Percentiles rank a stretch among this genome's conserved stretches.
Evolutionary conservation across 2,797 vertebrate species (phyloP).

Genomic region (Erethizon dorsatum): DNA sequence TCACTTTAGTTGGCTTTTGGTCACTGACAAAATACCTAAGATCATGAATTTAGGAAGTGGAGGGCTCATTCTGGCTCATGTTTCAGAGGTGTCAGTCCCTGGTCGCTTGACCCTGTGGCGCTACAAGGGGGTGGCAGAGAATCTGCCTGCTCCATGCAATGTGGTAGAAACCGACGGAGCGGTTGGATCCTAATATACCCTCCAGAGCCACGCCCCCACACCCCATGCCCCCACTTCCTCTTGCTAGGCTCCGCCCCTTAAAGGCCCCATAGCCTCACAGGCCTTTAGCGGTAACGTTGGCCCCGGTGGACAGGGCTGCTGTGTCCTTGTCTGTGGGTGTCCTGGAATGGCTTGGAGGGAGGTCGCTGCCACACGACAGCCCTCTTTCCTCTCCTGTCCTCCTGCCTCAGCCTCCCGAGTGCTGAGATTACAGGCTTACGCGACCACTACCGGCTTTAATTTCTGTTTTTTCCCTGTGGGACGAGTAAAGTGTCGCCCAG

Average conservation of each 20-base stretch:
- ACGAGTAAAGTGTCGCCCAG: too few relatives aligned
- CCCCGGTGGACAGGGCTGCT: neutral
- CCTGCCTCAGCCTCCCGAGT: neutral
- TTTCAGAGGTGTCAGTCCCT: neutral
- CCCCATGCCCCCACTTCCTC: neutral
- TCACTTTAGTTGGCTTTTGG: neutral
- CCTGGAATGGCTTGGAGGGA: neutral
- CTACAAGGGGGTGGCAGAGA: too few relatives aligned
- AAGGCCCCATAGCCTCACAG: neutral
- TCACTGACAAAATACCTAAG: neutral
- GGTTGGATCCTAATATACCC: neutral
- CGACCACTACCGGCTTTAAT: neutral
- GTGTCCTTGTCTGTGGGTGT: neutral
- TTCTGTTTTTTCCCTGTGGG: neutral
- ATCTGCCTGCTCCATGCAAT: rapidly evolving
- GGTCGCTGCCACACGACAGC: neutral
- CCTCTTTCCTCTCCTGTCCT: neutral
- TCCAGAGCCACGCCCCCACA: neutral
- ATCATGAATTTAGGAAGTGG: neutral
- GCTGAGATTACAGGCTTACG: neutral
- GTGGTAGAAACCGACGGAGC: neutral
- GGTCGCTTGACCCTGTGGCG: neutral
- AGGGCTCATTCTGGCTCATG: neutral
- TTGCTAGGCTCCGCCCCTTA: neutral
- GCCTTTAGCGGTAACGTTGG: neutral